Percentiles rank a stretch among this genome's conserved stretches.
Conservation (phyloP, 2,797 vertebrate genomes). For the Gymnodraco acuticeps region DNA sequence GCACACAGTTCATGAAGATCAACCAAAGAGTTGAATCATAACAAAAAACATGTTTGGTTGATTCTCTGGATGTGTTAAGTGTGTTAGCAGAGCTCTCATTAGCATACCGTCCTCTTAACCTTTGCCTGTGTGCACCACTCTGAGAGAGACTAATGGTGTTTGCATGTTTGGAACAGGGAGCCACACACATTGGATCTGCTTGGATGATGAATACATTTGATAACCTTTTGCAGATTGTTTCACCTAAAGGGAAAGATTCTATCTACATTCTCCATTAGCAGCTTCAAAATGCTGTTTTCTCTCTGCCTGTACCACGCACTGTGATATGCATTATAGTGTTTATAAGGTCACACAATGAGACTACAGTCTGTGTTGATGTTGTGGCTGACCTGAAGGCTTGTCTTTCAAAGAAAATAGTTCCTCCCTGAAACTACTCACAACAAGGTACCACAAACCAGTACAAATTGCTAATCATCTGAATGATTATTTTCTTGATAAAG, state of each 20-base stretch:
- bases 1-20: constrained; percentile 33
- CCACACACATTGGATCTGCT: constrained; percentile 26
- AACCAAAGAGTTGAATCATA: background rate
- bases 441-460: too few species aligned
- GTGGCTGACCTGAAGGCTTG: too few species aligned
- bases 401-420: too few species aligned
- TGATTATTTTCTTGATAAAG: too few species aligned
- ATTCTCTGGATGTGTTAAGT: constrained; percentile 38
- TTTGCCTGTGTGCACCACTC: constrained; percentile 49
- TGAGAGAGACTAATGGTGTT: constrained; percentile 53
- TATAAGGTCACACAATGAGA: too few species aligned
- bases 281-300: background rate
- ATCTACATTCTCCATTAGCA: constrained; percentile 12
- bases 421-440: too few species aligned
- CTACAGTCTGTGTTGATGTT: too few species aligned
- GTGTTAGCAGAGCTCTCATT: constrained; percentile 53
- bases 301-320: background rate
- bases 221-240: constrained; percentile 43
- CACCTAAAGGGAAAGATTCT: constrained; percentile 48
- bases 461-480: too few species aligned
- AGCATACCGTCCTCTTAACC: constrained; percentile 76
- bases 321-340: background rate
- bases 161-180: constrained; percentile 41
- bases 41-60: background rate
- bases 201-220: constrained; percentile 40